phyloP scores from a whole-genome alignment of 1,140 invertebrate species.

The Lordiphosa collinella region DNA sequence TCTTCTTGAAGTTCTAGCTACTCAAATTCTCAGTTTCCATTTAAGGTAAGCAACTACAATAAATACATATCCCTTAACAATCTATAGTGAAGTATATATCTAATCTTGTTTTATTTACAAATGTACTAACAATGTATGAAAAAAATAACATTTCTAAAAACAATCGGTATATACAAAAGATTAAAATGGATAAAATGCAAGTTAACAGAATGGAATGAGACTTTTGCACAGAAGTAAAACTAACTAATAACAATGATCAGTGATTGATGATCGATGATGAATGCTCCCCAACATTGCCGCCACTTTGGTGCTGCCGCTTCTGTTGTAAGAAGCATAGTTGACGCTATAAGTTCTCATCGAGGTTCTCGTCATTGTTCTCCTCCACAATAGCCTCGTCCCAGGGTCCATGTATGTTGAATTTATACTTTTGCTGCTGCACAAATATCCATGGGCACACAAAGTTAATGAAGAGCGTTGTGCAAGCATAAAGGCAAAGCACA shows the following conservation, averaged over 20 bases:
- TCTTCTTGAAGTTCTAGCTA: too few species aligned
- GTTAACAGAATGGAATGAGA: too few species aligned
- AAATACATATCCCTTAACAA: too few species aligned
- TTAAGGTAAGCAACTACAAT: too few species aligned
- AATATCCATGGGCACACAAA: conserved; percentile 90
- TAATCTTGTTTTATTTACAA: too few species aligned
- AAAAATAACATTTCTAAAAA: too few species aligned
- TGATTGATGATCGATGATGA: conserved; percentile 17
- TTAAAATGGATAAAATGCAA: too few species aligned
- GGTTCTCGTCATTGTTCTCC: conserved; percentile 79
- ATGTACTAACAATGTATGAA: too few species aligned
- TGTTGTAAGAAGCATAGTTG: conserved; percentile 66
- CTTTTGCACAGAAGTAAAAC: too few species aligned
- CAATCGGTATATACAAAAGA: too few species aligned
- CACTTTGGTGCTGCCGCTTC: conserved; percentile 16
- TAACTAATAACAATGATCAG: neutral
- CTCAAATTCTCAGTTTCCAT: too few species aligned
- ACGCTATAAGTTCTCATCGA: conserved; percentile 71
- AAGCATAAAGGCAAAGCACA: conserved; percentile 83
- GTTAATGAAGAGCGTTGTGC: conserved; percentile 84
- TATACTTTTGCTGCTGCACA: conserved; percentile 89
- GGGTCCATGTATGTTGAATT: conserved; percentile 96
- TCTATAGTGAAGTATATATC: too few species aligned
- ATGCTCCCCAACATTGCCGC: conserved; percentile 53
- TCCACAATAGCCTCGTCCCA: conserved; percentile 94